Base-by-base conservation (phyloP, 2,888 invertebrate genomes). In the Drosophila stalkeri region DNA sequence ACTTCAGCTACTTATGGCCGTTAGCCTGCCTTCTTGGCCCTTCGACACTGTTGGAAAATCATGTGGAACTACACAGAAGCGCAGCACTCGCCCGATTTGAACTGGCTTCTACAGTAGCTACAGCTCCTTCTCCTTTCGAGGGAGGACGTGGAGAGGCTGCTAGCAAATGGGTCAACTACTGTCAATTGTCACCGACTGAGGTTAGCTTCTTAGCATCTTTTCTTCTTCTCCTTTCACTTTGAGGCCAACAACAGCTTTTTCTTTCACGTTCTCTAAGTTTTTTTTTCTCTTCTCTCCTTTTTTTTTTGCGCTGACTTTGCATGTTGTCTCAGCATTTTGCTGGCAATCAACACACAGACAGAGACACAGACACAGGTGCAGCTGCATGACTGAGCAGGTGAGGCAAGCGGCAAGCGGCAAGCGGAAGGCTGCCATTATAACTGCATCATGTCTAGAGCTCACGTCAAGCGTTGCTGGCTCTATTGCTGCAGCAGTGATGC, bases 131-230 rank as follows among this genome's bases (percentile, higher is more conserved):
- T 27, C 16, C 47, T 16, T 16, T 5, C 8, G 33, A 12, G 18
- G 18, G 12, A 14, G 7, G 39, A 16, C 3, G 2, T 41, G 3
- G 16, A 16, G 23, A 20, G 23, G 46, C 3, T 8, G 46, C 20
- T 11, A 20, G 27, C 49, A 84, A 85, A 86, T 85, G 82, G 84
- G 84, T 89, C 84, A 85, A 85, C 84, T 84, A 14, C 51, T 84
- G 89, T 86, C 87, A 84, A 89, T 89, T 89, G 84, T 84, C 89
- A 81, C 76, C 68, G 74, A 57, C 46, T 39, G 23, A 67, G 68
- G 66, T 69, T 56, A 61, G 37, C 31, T 57, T 60, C 64, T 56
- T 68, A 33, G 37, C 60, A 20, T 62, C 51, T 31, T 37, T 20
- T 23, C 43, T 23, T 9, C 52, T 37, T 18, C 35, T 51, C 33